Evolutionary conservation across 2,797 vertebrate species (phyloP).

Genomic region (Ispidina lecontei): DNA sequence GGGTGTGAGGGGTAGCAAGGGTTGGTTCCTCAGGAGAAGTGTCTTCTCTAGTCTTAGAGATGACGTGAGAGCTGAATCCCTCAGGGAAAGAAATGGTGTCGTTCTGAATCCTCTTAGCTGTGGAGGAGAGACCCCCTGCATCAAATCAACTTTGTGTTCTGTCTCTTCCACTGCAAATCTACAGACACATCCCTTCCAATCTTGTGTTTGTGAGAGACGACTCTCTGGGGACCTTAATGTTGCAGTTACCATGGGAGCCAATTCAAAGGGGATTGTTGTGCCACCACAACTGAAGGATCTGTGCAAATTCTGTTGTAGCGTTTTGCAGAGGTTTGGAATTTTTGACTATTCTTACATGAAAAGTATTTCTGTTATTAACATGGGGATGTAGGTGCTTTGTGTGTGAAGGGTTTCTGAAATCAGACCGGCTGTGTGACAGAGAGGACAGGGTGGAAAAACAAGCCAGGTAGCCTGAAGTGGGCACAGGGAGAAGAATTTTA

Average conservation of each 20-base stretch:
- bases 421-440: background rate
- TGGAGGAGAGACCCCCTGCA: background rate
- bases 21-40: background rate
- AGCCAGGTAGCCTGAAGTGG: background rate
- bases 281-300: background rate
- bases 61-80: background rate
- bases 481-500: background rate
- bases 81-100: background rate
- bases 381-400: background rate
- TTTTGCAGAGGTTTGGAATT: background rate
- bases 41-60: background rate
- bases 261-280: slow-evolving; percentile 15
- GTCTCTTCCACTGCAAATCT: background rate
- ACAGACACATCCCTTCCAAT: background rate
- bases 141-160: background rate
- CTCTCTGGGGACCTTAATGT: slow-evolving; percentile 13
- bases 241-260: background rate
- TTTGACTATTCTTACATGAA: background rate
- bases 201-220: background rate
- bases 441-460: background rate
- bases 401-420: background rate
- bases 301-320: background rate
- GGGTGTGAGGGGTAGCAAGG: background rate
- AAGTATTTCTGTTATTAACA: background rate
- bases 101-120: background rate